Conservation (phyloP, 2,797 vertebrate species). For the Octomys mimax region DNA sequence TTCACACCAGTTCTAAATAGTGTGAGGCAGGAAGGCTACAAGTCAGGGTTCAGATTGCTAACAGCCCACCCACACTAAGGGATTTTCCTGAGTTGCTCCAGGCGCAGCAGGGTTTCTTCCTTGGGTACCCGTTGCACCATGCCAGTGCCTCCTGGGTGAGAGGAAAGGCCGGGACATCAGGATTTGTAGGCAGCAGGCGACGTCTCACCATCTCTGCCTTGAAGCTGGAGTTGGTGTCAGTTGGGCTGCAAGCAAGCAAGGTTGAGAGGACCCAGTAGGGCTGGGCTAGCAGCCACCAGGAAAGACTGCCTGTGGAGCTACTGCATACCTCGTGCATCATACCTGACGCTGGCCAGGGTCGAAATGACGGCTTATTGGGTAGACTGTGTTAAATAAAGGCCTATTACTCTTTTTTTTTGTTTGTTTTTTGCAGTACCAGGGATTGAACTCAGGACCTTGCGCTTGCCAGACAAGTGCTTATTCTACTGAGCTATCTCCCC, state of each 20-base stretch:
- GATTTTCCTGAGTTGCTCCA: neutral
- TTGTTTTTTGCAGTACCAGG: no score
- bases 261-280: neutral
- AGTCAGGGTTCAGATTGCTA: neutral
- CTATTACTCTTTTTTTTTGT: neutral
- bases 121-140: neutral
- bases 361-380: neutral
- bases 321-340: neutral
- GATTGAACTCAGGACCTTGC: no score
- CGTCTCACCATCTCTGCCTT: neutral
- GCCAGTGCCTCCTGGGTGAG: neutral
- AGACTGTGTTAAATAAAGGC: constrained; percentile 24
- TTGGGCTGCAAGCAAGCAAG: neutral
- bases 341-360: neutral
- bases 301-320: neutral
- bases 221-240: neutral
- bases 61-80: neutral
- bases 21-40: neutral
- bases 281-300: neutral
- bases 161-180: neutral
- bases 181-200: neutral
- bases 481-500: no score
- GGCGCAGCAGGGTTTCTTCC: neutral
- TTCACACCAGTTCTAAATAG: neutral
- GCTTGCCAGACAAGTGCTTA: no score